These are phyloP conservation scores for Oophaga pumilio DNA, from an alignment of 2,113 vertebrate genomes.

Conservation along the genomic window DNA sequence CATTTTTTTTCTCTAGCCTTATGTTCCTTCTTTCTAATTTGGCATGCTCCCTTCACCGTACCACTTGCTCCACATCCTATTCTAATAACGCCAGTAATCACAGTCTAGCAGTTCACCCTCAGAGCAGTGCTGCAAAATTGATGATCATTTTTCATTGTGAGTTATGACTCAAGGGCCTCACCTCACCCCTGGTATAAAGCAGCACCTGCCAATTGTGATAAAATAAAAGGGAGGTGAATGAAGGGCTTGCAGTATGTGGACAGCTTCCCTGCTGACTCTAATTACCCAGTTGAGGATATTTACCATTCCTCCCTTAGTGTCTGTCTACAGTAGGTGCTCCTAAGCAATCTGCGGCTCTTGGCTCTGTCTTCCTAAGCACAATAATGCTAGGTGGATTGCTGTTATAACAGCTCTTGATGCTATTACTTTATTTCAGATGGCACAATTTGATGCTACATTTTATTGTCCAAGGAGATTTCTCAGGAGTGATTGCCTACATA, in stretches of 20 bases:
- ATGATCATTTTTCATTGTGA: constrained; percentile 73
- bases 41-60: not conserved
- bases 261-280: constrained; percentile 77
- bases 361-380: constrained; percentile 72
- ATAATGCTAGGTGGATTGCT: constrained; percentile 69
- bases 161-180: constrained; percentile 68
- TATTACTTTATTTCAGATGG: constrained; percentile 72
- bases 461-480: constrained; percentile 66
- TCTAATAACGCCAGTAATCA: constrained; percentile 65
- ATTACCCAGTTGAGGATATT: constrained; percentile 76
- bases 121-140: constrained; percentile 64
- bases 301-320: constrained; percentile 71
- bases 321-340: constrained; percentile 57
- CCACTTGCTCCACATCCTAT: constrained; percentile 56
- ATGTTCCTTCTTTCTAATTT: not conserved
- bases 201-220: constrained; percentile 73
- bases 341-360: constrained; percentile 68
- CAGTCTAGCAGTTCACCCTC: constrained; percentile 63
- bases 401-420: constrained; percentile 80
- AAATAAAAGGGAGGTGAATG: constrained; percentile 71
- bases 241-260: constrained; percentile 69
- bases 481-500: constrained; percentile 74
- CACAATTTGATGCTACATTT: constrained; percentile 68
- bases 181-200: constrained; percentile 72
- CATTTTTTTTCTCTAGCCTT: not conserved